A percentile compares a stretch with the other conserved stretches of the same genome.
Evolutionary conservation across 2,797 vertebrate species (phyloP).

Genomic region (Hybognathus amarus): DNA sequence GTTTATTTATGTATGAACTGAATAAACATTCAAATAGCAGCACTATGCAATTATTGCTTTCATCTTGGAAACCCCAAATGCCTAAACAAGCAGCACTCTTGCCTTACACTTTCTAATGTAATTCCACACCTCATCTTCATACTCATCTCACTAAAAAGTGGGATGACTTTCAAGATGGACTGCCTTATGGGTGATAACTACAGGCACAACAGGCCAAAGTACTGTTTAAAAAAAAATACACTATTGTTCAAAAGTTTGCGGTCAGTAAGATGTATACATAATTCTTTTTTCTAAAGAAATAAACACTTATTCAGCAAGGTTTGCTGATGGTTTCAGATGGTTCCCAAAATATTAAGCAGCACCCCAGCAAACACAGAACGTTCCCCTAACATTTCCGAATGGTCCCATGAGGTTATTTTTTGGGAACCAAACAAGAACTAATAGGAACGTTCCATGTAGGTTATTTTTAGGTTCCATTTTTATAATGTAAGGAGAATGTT

Average conservation of each 20-base stretch:
- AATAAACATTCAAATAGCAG: slow-evolving; percentile 32
- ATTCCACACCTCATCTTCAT: slow-evolving; percentile 32
- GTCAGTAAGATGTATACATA: background rate
- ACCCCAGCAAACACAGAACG: too few species aligned
- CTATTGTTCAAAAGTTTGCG: too few species aligned
- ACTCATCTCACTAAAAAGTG: slow-evolving; percentile 8
- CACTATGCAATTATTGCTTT: slow-evolving; percentile 47
- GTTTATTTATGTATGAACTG: slow-evolving; percentile 65
- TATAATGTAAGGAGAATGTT: too few species aligned
- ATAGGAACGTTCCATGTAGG: too few species aligned
- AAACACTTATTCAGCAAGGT: background rate
- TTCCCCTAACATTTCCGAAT: too few species aligned
- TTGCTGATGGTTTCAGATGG: background rate
- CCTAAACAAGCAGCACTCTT: slow-evolving; percentile 33
- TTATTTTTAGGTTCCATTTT: too few species aligned
- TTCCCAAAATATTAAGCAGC: background rate
- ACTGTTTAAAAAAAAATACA: background rate
- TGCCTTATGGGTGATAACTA: background rate
- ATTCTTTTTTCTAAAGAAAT: background rate
- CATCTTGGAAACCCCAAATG: background rate
- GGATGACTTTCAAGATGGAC: background rate
- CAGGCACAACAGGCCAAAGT: background rate
- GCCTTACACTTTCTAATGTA: slow-evolving; percentile 2
- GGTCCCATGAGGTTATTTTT: too few species aligned
- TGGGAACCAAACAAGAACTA: too few species aligned